phyloP scores from a whole-genome alignment of 2,888 invertebrate species.

The Chrysolina americana region DNA sequence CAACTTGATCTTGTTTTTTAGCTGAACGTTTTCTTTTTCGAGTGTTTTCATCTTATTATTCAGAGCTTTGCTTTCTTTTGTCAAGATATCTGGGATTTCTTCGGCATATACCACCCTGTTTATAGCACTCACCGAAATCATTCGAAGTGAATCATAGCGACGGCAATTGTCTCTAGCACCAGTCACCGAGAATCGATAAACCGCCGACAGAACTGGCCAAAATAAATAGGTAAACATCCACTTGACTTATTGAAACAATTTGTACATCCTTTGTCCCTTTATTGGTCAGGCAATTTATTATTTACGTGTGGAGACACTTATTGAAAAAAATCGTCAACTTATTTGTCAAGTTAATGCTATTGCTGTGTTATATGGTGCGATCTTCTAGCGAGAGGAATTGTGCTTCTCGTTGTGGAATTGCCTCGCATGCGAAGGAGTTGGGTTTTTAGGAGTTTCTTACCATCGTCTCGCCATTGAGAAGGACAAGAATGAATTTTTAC shows the following conservation, averaged over 20 bases:
- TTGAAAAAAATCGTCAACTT: conserved; percentile 47
- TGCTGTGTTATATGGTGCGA: conserved; percentile 33
- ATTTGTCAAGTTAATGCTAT: conserved; percentile 45
- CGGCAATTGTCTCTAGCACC: background rate
- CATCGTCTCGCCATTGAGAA: background rate
- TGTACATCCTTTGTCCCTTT: conserved; percentile 45
- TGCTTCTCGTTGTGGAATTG: conserved; percentile 19
- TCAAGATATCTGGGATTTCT: too few relatives aligned
- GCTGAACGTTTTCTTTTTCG: too few relatives aligned
- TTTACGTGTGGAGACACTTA: conserved; percentile 46
- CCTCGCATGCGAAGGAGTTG: background rate
- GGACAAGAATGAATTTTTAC: too few relatives aligned
- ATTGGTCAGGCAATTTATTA: conserved; percentile 47
- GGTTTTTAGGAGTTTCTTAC: background rate
- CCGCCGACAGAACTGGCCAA: conserved; percentile 36
- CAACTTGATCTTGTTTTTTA: too few relatives aligned
- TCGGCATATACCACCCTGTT: background rate
- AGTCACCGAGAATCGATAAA: background rate
- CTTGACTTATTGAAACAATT: conserved; percentile 46
- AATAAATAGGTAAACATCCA: conserved; percentile 47
- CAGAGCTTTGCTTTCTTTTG: too few relatives aligned
- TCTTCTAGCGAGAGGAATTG: conserved; percentile 39
- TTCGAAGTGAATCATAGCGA: background rate
- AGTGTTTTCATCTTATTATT: too few relatives aligned
- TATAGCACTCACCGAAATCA: background rate